Percentiles rank a stretch among this genome's conserved stretches.
These are phyloP conservation scores for Buceros bicornis DNA, from an alignment of 2,797 vertebrate genomes.

Conservation along the genomic window DNA sequence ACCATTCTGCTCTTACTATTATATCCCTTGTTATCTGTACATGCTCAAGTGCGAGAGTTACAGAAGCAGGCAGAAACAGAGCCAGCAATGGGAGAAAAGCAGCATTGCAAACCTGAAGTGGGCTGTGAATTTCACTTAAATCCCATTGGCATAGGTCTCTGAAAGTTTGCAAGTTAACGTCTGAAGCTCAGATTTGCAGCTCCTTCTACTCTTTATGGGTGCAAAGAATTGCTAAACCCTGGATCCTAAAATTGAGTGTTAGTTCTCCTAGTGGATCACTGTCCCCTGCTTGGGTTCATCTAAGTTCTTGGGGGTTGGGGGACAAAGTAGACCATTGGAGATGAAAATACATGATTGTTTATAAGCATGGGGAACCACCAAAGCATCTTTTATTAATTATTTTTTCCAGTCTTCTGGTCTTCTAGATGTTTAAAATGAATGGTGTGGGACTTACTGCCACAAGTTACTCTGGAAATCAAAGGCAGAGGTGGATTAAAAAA, in stretches of 20 bases:
- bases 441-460: background rate
- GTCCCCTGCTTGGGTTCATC: background rate
- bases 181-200: background rate
- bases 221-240: background rate
- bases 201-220: background rate
- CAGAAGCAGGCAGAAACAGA: background rate
- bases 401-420: background rate
- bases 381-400: background rate
- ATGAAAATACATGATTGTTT: background rate
- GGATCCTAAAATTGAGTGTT: background rate
- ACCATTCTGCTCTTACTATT: background rate
- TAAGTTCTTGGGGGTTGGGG: background rate
- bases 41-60: background rate
- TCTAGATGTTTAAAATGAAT: background rate
- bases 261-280: background rate
- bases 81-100: background rate
- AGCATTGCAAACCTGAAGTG: background rate
- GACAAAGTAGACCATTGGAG: background rate
- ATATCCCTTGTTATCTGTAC: background rate
- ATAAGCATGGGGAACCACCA: background rate
- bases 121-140: background rate
- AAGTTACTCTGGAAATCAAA: background rate
- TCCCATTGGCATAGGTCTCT: background rate
- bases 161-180: background rate
- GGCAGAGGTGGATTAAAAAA: background rate